These are phyloP conservation scores for Conomelus anceps DNA, from an alignment of 2,888 invertebrate species.

Conservation along the genomic window DNA sequence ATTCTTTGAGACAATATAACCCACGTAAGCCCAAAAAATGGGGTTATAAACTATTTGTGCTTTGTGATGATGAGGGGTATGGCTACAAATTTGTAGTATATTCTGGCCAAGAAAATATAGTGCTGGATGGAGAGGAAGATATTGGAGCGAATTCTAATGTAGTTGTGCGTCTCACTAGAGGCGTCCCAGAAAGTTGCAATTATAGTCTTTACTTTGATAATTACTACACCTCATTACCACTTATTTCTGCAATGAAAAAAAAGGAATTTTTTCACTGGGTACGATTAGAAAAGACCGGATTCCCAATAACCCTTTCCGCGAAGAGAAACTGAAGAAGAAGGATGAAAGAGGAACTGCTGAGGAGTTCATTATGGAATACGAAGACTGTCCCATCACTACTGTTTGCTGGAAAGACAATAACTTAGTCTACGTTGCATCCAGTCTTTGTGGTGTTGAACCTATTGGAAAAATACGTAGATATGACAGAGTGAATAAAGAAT, in stretches of 20 bases:
- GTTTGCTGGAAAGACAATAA: too few species aligned
- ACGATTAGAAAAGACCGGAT: not conserved
- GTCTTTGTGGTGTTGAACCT: conserved; percentile 19
- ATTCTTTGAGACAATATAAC: too few species aligned
- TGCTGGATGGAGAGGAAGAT: not conserved
- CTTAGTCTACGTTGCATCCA: too few species aligned
- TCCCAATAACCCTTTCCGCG: not conserved
- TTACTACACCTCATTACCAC: not conserved
- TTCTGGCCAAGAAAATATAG: not conserved
- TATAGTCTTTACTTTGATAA: not conserved
- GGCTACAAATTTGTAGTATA: not conserved
- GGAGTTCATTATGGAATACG: too few species aligned
- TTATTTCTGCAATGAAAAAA: not conserved
- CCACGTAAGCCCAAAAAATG: conserved; percentile 18
- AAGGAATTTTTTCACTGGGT: not conserved
- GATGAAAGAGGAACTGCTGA: not conserved
- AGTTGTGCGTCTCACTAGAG: not conserved
- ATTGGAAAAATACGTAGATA: conserved; percentile 28
- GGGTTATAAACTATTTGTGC: conserved; percentile 2
- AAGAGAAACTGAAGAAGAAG: not conserved
- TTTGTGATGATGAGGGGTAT: not conserved
- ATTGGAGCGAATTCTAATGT: not conserved
- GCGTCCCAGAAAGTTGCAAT: not conserved
- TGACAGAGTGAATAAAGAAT: conserved; percentile 23
- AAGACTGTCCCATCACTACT: too few species aligned